A percentile compares a stretch with the other conserved stretches of the same genome.
Evolutionary conservation across 1,140 invertebrate genomes (phyloP).

Genomic region (Nixonia krombeini): DNA sequence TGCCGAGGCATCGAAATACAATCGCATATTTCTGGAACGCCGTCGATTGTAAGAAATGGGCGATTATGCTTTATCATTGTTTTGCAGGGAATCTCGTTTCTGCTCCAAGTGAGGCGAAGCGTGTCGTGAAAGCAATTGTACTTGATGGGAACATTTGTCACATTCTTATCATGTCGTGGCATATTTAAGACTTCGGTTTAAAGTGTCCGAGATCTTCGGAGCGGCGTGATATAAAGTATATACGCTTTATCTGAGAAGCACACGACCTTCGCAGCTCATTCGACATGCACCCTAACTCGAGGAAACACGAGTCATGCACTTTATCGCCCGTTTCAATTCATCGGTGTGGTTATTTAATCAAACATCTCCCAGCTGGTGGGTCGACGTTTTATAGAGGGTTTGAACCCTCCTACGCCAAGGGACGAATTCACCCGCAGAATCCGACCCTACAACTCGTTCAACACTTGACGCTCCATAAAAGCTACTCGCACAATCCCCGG

Average conservation of each 20-base stretch:
- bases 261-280: slow-evolving; percentile 47
- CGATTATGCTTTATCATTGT: too few species aligned
- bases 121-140: too few species aligned
- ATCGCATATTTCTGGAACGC: too few species aligned
- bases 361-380: slow-evolving; percentile 60
- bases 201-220: not conserved
- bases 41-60: too few species aligned
- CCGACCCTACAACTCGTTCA: slow-evolving; percentile 45
- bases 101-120: too few species aligned
- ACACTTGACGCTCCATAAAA: slow-evolving; percentile 31
- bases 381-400: slow-evolving; percentile 50
- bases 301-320: slow-evolving; percentile 67
- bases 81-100: too few species aligned
- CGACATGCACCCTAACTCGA: slow-evolving; percentile 57
- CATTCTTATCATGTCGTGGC: not conserved
- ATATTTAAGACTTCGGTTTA: slow-evolving; percentile 8
- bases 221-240: not conserved
- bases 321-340: slow-evolving; percentile 70
- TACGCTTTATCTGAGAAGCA: slow-evolving; percentile 14
- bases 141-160: not conserved
- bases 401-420: slow-evolving; percentile 53
- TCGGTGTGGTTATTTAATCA: slow-evolving; percentile 71
- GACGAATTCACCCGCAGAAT: slow-evolving; percentile 61
- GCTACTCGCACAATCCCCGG: slow-evolving; percentile 15
- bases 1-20: too few species aligned